Evolutionary conservation across 2,113 vertebrate species (phyloP).

Genomic region (Excalfactoria chinensis): DNA sequence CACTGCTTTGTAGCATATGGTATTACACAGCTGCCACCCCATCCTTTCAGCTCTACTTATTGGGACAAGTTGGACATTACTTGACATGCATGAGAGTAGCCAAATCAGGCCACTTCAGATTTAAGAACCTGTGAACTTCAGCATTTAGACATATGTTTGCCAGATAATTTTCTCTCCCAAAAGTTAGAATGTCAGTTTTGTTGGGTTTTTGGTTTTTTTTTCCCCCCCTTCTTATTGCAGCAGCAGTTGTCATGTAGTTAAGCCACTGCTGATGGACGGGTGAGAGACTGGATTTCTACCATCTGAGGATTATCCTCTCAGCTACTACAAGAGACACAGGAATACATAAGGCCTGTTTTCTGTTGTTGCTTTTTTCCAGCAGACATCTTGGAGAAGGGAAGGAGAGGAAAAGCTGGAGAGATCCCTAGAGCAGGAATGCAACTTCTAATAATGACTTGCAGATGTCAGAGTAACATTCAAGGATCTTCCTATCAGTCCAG

Average conservation of each 20-base stretch:
- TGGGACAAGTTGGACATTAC: background rate
- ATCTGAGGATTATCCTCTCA: background rate
- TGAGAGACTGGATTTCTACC: background rate
- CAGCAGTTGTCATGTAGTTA: background rate
- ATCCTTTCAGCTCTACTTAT: background rate
- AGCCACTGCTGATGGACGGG: background rate
- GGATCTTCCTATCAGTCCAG: constrained; percentile 30
- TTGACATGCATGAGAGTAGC: background rate
- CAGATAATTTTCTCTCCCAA: background rate
- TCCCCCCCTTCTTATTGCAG: background rate
- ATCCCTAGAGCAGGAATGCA: constrained; percentile 10
- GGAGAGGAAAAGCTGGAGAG: constrained; percentile 11
- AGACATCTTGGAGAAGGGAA: constrained; percentile 4
- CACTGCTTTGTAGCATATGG: background rate
- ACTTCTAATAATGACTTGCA: constrained; percentile 49
- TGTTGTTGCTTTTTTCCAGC: background rate
- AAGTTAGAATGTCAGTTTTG: background rate
- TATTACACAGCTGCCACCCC: background rate
- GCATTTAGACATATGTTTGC: background rate
- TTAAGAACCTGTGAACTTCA: background rate
- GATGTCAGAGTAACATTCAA: constrained; percentile 29
- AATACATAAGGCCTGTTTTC: background rate
- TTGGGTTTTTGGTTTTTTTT: background rate
- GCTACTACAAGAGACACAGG: background rate
- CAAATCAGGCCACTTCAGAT: background rate